Base-by-base conservation (phyloP, 2,888 invertebrate species). In the Tipula unca region DNA sequence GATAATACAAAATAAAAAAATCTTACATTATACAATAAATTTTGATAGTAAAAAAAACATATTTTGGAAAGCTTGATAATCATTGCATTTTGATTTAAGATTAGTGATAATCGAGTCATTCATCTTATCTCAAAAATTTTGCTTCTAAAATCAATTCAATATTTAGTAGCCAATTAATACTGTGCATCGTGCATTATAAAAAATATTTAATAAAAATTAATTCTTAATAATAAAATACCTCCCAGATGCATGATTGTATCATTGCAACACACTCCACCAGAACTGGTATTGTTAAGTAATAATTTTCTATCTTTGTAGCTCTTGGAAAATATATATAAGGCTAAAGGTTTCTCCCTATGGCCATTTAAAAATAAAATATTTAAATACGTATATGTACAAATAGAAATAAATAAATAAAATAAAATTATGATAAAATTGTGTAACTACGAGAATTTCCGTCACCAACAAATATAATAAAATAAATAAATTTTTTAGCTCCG, bases 311-410 rank as follows among this genome's bases (percentile, higher is more conserved):
- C 91, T 86, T 91, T 90, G 87, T 91, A 91, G 88, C 94, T 93
- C 86, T 92, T 93, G 86, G 95, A 93, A 93, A 98, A 99, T 88
- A 97, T 92, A 92, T 99, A 99, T 90, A 97, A 89, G 87, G 96
- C 94, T 90, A 99, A 92, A 87, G 98, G 97, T 91, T 97, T 98
- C 90, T 97, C 97, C 91, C 96, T 95, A 91, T 25, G 25, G 5
- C 25, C 25, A 69, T 69, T 69, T 69, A 69, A 69, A 69, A 69
- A 69, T 69, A 69, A 25, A 69, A 69, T 0, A 3, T 69, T 25
- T 25, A 25, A 25, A 10, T 69, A 54, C 13, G 3, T 54, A 17
- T 54, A 17, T 25, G 25, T 69, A 69, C 20, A 25, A 25, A 69
- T n/a, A n/a, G n/a, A n/a, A n/a, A n/a, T n/a, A n/a, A n/a, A n/a